Conservation (phyloP, 2,797 vertebrate species). For the Alfaro cultratus region DNA sequence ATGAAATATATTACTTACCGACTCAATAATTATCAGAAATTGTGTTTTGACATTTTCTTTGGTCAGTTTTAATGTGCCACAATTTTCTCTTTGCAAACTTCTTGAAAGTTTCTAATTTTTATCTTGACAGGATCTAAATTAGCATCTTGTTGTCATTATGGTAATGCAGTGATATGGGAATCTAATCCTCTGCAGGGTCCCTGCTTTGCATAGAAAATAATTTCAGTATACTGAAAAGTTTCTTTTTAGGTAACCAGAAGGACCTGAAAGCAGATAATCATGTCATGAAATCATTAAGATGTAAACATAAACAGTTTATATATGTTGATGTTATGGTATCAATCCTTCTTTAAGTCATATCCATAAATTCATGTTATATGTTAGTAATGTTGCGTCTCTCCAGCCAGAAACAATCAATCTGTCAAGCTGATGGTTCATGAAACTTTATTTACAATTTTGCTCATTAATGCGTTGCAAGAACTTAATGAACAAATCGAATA, state of each 20-base stretch:
- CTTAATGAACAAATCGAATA: background rate
- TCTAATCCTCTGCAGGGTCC: background rate
- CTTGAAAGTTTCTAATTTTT: background rate
- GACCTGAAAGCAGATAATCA: background rate
- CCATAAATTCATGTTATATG: background rate
- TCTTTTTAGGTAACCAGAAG: background rate
- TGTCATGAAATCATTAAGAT: background rate
- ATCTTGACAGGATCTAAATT: background rate
- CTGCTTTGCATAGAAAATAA: background rate
- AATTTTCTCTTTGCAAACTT: background rate
- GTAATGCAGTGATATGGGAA: background rate
- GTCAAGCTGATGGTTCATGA: background rate
- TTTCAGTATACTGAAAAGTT: background rate
- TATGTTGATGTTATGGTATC: background rate
- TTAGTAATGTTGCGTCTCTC: background rate
- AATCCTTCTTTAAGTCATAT: background rate
- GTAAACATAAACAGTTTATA: background rate
- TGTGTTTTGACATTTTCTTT: background rate
- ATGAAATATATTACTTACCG: too few relatives aligned
- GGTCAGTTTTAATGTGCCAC: background rate
- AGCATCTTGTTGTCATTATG: background rate
- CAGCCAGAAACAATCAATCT: background rate
- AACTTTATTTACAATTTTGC: background rate
- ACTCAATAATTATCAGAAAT: background rate
- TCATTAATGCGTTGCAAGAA: background rate